These are phyloP conservation scores for Apogon hyalosoma DNA, from an alignment of 2,797 vertebrate genomes.

Conservation along the genomic window DNA sequence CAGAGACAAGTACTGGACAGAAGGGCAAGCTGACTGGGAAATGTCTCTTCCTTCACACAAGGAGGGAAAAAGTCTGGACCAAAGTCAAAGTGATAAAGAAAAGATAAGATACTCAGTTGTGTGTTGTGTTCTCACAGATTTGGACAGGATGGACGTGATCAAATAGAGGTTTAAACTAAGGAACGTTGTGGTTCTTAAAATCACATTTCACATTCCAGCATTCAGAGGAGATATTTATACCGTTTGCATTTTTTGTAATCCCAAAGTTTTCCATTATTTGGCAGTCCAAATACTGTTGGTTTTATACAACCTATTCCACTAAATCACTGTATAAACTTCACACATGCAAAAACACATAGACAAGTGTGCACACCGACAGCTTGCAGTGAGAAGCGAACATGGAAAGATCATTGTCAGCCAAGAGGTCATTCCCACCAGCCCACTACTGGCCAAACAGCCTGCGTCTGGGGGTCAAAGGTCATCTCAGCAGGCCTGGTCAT, in stretches of 20 bases:
- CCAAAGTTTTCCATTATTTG: slow-evolving; percentile 4
- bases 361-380: slow-evolving; percentile 27
- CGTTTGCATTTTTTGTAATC: slow-evolving; percentile 2
- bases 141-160: slow-evolving; percentile 6
- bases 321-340: neutral
- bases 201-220: neutral
- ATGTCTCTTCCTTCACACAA: slow-evolving; percentile 28
- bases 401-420: slow-evolving; percentile 46
- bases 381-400: slow-evolving; percentile 57
- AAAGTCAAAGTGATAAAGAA: slow-evolving; percentile 39
- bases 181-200: slow-evolving; percentile 1
- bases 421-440: slow-evolving; percentile 69
- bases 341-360: slow-evolving; percentile 8
- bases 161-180: neutral
- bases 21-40: slow-evolving; percentile 51
- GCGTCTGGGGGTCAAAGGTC: slow-evolving; percentile 63
- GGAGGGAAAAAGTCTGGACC: slow-evolving; percentile 33
- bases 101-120: slow-evolving; percentile 24
- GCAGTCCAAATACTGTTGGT: neutral
- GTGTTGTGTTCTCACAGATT: slow-evolving; percentile 36
- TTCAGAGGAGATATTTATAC: neutral
- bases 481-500: slow-evolving; percentile 60
- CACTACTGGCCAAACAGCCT: slow-evolving; percentile 50
- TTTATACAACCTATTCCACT: neutral
- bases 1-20: slow-evolving; percentile 38